Base-by-base conservation (phyloP, 2,888 invertebrate genomes). In the Drosophila nigricruria region DNA sequence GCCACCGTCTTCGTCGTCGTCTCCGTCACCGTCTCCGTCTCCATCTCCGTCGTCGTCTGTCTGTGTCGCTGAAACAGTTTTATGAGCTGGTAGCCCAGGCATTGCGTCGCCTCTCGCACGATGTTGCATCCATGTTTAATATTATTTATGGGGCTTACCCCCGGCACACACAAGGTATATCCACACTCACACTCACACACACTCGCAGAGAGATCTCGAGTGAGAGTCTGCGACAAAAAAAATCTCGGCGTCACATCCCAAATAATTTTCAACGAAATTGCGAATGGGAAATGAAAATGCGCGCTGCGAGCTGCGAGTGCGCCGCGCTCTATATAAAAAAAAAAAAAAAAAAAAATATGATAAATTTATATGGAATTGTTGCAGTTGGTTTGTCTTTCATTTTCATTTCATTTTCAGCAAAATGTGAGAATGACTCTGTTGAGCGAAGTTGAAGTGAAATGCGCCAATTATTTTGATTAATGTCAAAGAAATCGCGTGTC, bases 281-380 rank as follows among this genome's bases (percentile, higher is more conserved):
- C 73, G 54, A 66, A 66, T 66, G 66, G 54, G 73, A 68, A 61
- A 53, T 53, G 53, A 76, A 67, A 61, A 49, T 49, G 30, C 18
- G 59, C 58, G 60, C 53, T 42, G n/a, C n/a, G n/a, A n/a, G n/a
- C n/a, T n/a, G n/a, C n/a, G n/a, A n/a, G n/a, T 58, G 54, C 58
- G 57, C 65, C 64, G 45, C 45, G 45, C 45, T 45, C 45, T 45
- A 25, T 45, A 45, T 25, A 45, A 8, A 43, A 3, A 42, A 0
- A 43, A 20, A 23, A 23, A 5, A 47, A 4, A 18, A 18, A 60
- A 79, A 84, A 88, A 82, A 88, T 82, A 89, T 90, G 88, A 90
- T 91, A 88, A 87, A 90, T 89, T 89, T 83, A 85, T 85, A 88
- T 90, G 83, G 81, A 91, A 90, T 90, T 79, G 81, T 82, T 78